phyloP scores from a whole-genome alignment of 1,140 invertebrate genomes.

The Rhopalosiphum padi region DNA sequence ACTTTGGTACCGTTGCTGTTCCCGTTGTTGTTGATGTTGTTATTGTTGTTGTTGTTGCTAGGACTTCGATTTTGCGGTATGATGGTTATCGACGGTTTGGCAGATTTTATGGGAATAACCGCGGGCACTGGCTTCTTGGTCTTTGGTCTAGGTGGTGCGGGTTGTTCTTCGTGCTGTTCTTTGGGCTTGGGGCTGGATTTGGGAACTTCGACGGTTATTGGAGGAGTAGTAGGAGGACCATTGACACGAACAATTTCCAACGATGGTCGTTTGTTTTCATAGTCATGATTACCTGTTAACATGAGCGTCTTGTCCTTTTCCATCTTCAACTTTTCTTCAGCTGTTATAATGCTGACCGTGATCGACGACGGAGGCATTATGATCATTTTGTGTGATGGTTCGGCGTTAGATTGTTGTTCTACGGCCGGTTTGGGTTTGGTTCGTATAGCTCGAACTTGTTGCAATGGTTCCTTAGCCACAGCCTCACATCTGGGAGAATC shows the following conservation, averaged over 20 bases:
- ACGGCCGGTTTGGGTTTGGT: slow-evolving; percentile 50
- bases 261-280: slow-evolving; percentile 60
- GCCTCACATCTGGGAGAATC: neutral
- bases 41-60: neutral
- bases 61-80: slow-evolving; percentile 7
- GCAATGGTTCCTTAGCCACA: neutral
- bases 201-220: neutral
- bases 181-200: neutral
- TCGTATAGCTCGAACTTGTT: slow-evolving; percentile 59
- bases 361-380: slow-evolving; percentile 61
- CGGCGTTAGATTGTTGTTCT: neutral
- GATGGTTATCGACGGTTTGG: slow-evolving; percentile 46
- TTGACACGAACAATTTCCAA: slow-evolving; percentile 62
- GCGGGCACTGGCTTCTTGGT: slow-evolving; percentile 54
- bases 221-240: slow-evolving; percentile 56
- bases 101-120: slow-evolving; percentile 52
- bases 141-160: neutral
- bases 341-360: slow-evolving; percentile 62
- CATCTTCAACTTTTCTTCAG: slow-evolving; percentile 61
- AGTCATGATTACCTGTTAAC: slow-evolving; percentile 55
- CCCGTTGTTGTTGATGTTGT: neutral
- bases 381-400: slow-evolving; percentile 19
- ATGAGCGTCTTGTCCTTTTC: slow-evolving; percentile 60
- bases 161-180: slow-evolving; percentile 43
- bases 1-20: neutral